A percentile compares a stretch with the other conserved stretches of the same genome.
Conservation (phyloP, 1,140 invertebrate genomes). For the Sycophaga agraensis region DNA sequence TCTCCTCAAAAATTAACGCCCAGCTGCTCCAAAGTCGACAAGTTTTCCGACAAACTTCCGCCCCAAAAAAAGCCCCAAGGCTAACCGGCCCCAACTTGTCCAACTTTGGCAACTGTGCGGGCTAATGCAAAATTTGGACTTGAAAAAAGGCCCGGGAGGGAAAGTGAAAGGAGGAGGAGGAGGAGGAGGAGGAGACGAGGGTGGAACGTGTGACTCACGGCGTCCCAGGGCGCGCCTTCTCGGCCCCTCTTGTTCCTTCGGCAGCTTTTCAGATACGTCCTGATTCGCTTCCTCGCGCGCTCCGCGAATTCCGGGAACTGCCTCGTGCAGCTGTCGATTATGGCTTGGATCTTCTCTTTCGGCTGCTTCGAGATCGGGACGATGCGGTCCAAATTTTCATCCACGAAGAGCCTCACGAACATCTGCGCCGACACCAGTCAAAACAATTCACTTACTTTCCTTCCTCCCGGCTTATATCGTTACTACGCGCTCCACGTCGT, state of each 20-base stretch:
- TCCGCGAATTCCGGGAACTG: constrained; percentile 97
- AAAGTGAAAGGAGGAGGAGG: no score
- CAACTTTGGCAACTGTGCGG: no score
- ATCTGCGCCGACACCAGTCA: constrained; percentile 68
- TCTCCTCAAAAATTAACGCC: background rate
- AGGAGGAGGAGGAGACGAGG: background rate
- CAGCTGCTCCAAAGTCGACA: no score
- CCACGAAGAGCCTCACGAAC: constrained; percentile 95
- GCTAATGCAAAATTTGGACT: no score
- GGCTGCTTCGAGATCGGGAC: constrained; percentile 97
- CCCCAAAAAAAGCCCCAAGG: no score
- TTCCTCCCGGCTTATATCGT: background rate
- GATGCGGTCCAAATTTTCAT: constrained; percentile 94
- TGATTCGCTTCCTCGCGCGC: constrained; percentile 88
- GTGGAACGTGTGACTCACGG: constrained; percentile 57
- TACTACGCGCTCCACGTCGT: no score
- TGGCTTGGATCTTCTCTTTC: constrained; percentile 96
- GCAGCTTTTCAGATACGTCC: constrained; percentile 95
- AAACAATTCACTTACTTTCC: constrained; percentile 11
- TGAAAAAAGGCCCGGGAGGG: no score
- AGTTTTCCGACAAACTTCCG: no score
- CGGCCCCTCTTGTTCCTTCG: constrained; percentile 89
- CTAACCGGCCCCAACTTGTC: no score
- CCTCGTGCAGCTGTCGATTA: constrained; percentile 93
- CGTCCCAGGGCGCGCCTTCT: constrained; percentile 72